Evolutionary conservation across 2,888 invertebrate genomes (phyloP).

Genomic region (Torymus aiolomorphi): DNA sequence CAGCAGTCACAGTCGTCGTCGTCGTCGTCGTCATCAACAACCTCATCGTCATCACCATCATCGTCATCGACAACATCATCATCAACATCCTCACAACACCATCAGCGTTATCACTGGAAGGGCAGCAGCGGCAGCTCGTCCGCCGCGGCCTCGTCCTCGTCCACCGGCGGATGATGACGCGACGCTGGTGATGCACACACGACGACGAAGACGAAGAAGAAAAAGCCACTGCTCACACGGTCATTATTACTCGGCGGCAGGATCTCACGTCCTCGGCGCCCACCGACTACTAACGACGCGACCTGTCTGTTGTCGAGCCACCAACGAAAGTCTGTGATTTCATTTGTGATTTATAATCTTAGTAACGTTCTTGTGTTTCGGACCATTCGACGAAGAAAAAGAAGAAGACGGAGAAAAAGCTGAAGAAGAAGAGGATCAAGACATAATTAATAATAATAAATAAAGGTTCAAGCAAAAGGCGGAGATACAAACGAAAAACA

Average conservation of each 20-base stretch:
- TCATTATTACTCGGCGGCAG: neutral
- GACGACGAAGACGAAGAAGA: conserved; percentile 5
- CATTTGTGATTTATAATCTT: conserved; percentile 76
- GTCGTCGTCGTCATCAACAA: neutral
- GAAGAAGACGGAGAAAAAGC: conserved; percentile 18
- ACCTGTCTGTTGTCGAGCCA: conserved; percentile 66
- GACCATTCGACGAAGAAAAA: conserved; percentile 70
- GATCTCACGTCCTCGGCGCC: conserved; percentile 31
- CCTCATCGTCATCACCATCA: conserved; percentile 3
- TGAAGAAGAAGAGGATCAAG: no score
- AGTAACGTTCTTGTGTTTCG: conserved; percentile 67
- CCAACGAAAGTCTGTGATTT: conserved; percentile 76
- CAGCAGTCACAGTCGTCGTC: conserved; percentile 29
- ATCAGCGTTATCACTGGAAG: no score
- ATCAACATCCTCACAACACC: no score
- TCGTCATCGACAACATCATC: neutral
- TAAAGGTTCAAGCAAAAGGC: no score
- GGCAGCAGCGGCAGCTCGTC: no score
- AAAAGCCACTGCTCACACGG: neutral
- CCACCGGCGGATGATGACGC: neutral
- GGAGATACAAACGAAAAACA: no score
- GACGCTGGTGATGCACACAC: neutral
- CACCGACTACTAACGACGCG: conserved; percentile 19
- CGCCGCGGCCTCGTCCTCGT: neutral
- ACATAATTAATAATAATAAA: no score